These are phyloP conservation scores for Podargus strigoides DNA, from an alignment of 2,797 vertebrate species.

Conservation along the genomic window DNA sequence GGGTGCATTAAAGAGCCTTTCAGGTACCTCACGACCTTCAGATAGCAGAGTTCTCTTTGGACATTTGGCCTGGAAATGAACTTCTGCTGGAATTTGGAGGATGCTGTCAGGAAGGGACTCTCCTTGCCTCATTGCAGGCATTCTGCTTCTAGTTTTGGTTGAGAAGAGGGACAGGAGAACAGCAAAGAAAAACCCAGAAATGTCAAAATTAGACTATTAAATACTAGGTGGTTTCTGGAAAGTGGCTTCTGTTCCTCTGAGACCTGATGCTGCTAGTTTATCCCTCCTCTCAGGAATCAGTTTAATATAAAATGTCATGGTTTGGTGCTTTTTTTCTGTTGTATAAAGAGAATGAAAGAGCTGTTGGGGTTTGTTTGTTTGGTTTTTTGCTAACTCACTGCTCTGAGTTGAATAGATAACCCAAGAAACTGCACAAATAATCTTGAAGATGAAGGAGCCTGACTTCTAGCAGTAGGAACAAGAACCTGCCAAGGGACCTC, in stretches of 20 bases:
- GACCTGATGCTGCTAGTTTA: not conserved
- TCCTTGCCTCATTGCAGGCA: not conserved
- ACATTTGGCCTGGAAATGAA: accelerated
- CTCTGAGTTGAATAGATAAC: not conserved
- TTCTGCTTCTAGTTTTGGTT: not conserved
- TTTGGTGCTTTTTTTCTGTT: not conserved
- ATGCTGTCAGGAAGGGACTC: not conserved
- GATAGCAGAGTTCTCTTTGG: not conserved
- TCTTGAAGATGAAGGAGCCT: not conserved
- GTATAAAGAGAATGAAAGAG: not conserved
- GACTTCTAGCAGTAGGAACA: not conserved
- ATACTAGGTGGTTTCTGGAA: not conserved
- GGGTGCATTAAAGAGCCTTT: accelerated
- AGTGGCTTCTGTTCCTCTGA: not conserved
- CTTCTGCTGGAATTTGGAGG: not conserved
- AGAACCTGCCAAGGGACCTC: not conserved
- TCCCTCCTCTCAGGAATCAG: not conserved
- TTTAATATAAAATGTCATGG: not conserved
- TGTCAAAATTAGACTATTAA: not conserved
- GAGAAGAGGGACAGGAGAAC: not conserved
- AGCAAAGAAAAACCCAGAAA: accelerated
- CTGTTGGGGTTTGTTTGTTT: no score
- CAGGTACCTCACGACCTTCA: accelerated
- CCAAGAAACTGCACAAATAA: not conserved
- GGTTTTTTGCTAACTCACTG: not conserved